Base-by-base conservation (phyloP, 2,113 vertebrate genomes). In the Anser cygnoides region DNA sequence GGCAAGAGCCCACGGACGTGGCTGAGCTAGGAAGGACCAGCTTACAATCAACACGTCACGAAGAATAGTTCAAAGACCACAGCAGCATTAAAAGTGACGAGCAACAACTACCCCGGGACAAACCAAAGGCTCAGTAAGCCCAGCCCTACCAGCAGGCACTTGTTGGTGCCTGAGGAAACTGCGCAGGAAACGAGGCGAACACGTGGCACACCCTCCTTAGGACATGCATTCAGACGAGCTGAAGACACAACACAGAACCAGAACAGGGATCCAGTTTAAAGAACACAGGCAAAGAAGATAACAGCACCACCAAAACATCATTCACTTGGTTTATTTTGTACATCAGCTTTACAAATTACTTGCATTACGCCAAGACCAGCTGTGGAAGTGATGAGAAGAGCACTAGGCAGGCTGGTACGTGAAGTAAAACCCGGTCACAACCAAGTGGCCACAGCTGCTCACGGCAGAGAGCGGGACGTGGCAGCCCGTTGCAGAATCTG, bases 311-410 rank as follows among this genome's bases (percentile, higher is more conserved):
- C 19, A 17, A 43, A 22, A 31, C 14, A 31, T 15, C 26, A 62
- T 66, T 87, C 59, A 54, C 31, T 67, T 17, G 15, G 33, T 94
- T 96, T 96, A 96, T 96, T 97, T 83, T n/a, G 50, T 67, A 49
- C 46, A 78, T 29, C 39, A 50, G 68, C 25, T 63, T 90, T 75
- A 89, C 41, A 55, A 92, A 37, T 73, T 25, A 58, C 10, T 72
- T 54, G 76, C 73, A 33, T 33, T 7, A 70, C 26, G 39, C 52
- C 33, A 62, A 74, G 82, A 57, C 17, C 52, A 65, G 66, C 74
- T 74, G 89, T 63, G 66, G 13, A 50, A 70, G 54, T 6, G 41
- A 72, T 44, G 49, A 62, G 83, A 44, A 54, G 82, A 35, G 29
- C 1, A 23, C 7, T 6, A 28, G 29, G 26, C 17, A 13, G 41